Conservation (phyloP, 1,140 invertebrate species). For the Apocrypta bakeri region DNA sequence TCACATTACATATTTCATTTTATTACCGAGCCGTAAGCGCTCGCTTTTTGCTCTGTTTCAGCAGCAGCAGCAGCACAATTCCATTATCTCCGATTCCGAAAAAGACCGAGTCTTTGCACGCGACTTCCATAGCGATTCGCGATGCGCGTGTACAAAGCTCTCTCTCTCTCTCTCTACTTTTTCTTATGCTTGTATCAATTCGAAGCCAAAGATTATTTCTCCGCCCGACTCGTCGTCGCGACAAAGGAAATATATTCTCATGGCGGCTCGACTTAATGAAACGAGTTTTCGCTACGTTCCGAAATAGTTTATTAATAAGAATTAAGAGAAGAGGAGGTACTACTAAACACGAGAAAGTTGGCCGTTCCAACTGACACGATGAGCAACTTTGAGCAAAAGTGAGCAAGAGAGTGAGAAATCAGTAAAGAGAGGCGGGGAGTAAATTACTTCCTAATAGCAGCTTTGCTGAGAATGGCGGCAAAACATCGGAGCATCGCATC, state of each 20-base stretch:
- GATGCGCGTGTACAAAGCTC: too few species aligned
- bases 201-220: not conserved
- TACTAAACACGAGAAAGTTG: too few species aligned
- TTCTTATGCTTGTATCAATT: too few species aligned
- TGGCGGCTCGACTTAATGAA: not conserved
- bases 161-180: too few species aligned
- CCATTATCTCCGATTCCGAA: conserved; percentile 33
- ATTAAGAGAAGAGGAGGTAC: not conserved
- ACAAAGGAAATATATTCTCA: not conserved
- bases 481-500: not conserved
- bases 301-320: too few species aligned
- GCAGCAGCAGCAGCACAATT: not conserved
- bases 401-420: not conserved
- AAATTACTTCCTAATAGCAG: conserved; percentile 22
- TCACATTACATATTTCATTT: conserved; percentile 57
- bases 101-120: not conserved
- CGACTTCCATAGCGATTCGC: not conserved
- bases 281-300: too few species aligned
- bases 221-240: not conserved
- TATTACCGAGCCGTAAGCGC: conserved; percentile 51
- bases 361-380: not conserved
- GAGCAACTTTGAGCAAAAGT: not conserved
- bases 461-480: not conserved
- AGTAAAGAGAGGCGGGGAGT: not conserved
- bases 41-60: not conserved